Evolutionary conservation across 2,113 vertebrate genomes (phyloP).

Genomic region (Empidonax traillii): DNA sequence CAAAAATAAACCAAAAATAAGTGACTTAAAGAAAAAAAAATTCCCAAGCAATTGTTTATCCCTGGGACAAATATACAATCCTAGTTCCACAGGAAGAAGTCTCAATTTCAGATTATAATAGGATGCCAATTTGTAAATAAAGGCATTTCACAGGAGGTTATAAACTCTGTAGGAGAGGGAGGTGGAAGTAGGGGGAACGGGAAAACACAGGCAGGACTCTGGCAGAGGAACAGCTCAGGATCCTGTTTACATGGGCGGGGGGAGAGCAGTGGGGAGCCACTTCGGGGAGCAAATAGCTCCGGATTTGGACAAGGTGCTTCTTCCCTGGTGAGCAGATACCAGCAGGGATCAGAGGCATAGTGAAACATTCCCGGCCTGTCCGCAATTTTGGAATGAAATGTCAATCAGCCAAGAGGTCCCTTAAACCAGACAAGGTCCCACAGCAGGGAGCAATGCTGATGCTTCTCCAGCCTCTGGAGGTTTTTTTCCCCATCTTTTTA

Average conservation of each 20-base stretch:
- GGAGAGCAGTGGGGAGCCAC: neutral
- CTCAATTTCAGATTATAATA: conserved; percentile 63
- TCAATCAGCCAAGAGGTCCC: neutral
- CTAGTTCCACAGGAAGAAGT: conserved; percentile 50
- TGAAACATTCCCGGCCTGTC: conserved; percentile 37
- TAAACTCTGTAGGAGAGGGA: conserved; percentile 4
- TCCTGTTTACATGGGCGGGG: neutral
- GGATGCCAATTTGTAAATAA: conserved; percentile 62
- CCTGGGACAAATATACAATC: conserved; percentile 48
- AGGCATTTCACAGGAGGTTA: conserved; percentile 51
- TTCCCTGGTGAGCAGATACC: conserved; percentile 10
- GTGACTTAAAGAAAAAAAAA: neutral
- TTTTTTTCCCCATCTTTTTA: neutral
- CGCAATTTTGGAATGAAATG: conserved; percentile 27
- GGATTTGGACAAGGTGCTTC: conserved; percentile 25
- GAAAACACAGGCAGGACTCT: neutral
- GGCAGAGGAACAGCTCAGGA: neutral
- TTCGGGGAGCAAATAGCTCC: neutral
- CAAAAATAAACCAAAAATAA: conserved; percentile 31
- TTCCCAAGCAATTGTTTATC: conserved; percentile 59
- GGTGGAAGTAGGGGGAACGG: neutral
- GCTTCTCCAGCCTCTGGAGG: neutral
- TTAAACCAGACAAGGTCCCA: neutral
- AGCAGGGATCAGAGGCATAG: conserved; percentile 47
- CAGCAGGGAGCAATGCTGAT: neutral